A percentile compares a stretch with the other conserved stretches of the same genome.
Conservation (phyloP, 2,113 vertebrate genomes). For the Lonchura striata region DNA sequence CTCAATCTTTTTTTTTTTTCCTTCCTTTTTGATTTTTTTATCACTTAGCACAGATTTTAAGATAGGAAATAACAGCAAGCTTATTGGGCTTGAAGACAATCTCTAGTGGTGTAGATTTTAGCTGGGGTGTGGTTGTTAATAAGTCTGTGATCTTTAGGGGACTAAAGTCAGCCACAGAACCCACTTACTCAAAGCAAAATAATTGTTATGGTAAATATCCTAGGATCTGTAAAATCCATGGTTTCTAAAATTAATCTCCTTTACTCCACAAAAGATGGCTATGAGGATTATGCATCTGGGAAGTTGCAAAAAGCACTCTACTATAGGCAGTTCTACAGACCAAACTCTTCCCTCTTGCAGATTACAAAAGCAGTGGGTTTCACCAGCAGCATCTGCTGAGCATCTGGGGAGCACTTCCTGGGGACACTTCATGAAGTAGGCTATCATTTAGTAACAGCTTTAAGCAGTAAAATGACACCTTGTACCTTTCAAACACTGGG, state of each 20-base stretch:
- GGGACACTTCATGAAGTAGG: not conserved
- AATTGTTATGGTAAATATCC: not conserved
- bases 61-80: slow-evolving; percentile 24
- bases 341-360: not conserved
- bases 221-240: not conserved
- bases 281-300: not conserved
- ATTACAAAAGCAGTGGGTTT: not conserved
- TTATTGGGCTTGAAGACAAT: slow-evolving; percentile 27
- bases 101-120: not conserved
- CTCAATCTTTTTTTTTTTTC: not conserved
- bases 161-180: not conserved
- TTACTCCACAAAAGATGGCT: not conserved
- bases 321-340: not conserved
- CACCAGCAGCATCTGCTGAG: not conserved
- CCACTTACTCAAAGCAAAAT: not conserved
- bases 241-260: slow-evolving; percentile 10
- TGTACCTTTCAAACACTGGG: not conserved
- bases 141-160: not conserved
- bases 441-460: not conserved
- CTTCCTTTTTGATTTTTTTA: not conserved
- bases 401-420: not conserved
- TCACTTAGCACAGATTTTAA: not conserved
- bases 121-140: slow-evolving; percentile 23
- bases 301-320: not conserved
- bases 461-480: not conserved